A percentile compares a stretch with the other conserved stretches of the same genome.
phyloP scores from a whole-genome alignment of 2,888 invertebrate genomes.

The Erpobdella octoculata region DNA sequence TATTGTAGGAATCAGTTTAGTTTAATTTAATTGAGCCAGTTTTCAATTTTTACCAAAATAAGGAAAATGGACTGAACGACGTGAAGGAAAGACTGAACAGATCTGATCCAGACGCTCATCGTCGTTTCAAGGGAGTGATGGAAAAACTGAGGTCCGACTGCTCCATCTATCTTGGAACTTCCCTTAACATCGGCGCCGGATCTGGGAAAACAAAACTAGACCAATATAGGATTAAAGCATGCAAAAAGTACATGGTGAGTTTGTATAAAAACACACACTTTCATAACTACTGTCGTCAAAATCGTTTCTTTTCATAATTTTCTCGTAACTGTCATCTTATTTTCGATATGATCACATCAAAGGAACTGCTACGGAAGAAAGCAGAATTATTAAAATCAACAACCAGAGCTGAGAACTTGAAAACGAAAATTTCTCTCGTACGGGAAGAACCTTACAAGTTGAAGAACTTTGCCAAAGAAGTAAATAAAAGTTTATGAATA shows the following conservation, averaged over 20 bases:
- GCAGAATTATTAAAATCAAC: conserved; percentile 24
- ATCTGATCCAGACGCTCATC: conserved; percentile 29
- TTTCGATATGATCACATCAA: background rate
- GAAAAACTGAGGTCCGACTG: conserved; percentile 31
- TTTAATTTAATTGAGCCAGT: too few species aligned
- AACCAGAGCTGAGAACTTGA: conserved; percentile 30
- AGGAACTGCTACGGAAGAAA: conserved; percentile 27
- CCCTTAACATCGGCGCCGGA: conserved; percentile 33
- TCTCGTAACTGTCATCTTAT: too few species aligned
- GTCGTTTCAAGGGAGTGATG: conserved; percentile 34
- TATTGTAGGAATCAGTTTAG: too few species aligned
- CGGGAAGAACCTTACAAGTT: conserved; percentile 32
- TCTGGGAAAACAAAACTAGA: conserved; percentile 39
- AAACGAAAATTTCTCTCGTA: conserved; percentile 27
- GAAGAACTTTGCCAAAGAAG: conserved; percentile 34
- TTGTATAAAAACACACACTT: conserved; percentile 15
- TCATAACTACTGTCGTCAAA: conserved; percentile 19
- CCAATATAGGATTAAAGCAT: conserved; percentile 35
- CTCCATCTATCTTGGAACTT: conserved; percentile 33
- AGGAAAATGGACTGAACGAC: conserved; percentile 37
- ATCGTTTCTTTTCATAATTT: too few species aligned
- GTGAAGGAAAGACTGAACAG: conserved; percentile 32
- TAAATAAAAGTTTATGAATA: conserved; percentile 4
- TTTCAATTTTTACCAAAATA: background rate
- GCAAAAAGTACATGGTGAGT: conserved; percentile 36